phyloP scores from a whole-genome alignment of 1,140 invertebrate genomes.

The Bicyclus anynana region DNA sequence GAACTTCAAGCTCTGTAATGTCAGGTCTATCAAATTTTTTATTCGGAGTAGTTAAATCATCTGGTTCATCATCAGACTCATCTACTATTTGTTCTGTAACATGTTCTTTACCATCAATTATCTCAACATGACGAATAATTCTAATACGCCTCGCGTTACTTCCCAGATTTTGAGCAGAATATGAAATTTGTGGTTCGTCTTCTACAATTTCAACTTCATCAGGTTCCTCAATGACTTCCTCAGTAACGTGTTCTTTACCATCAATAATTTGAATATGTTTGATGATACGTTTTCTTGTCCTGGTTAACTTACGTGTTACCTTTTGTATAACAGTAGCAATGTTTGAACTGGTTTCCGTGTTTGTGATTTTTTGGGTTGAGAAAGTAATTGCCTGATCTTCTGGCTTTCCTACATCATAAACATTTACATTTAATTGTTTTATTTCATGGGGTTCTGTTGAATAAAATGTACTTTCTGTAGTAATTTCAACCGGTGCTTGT shows the following conservation, averaged over 20 bases:
- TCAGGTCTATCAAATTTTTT: slow-evolving; percentile 7
- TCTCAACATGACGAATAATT: slow-evolving; percentile 83
- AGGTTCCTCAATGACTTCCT: slow-evolving; percentile 86
- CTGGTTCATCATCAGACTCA: slow-evolving; percentile 79
- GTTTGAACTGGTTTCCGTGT: slow-evolving; percentile 41
- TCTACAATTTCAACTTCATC: slow-evolving; percentile 78
- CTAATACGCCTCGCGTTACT: slow-evolving; percentile 78
- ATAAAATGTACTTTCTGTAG: neutral
- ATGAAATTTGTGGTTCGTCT: slow-evolving; percentile 43
- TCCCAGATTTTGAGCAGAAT: slow-evolving; percentile 46
- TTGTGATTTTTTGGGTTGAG: neutral
- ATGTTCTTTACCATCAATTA: slow-evolving; percentile 86
- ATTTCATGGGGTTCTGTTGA: neutral
- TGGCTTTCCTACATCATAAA: neutral
- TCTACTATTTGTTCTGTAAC: slow-evolving; percentile 83
- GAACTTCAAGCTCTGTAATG: neutral
- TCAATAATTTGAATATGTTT: slow-evolving; percentile 87
- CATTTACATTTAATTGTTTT: neutral
- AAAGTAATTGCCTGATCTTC: neutral
- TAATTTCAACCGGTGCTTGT: slow-evolving; percentile 18
- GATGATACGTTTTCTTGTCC: slow-evolving; percentile 83
- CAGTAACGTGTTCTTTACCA: slow-evolving; percentile 85
- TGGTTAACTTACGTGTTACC: slow-evolving; percentile 78
- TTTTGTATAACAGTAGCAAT: slow-evolving; percentile 84
- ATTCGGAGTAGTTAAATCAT: slow-evolving; percentile 4